Evolutionary conservation across 1,140 invertebrate genomes (phyloP).

Genomic region (Anastrepha obliqua): DNA sequence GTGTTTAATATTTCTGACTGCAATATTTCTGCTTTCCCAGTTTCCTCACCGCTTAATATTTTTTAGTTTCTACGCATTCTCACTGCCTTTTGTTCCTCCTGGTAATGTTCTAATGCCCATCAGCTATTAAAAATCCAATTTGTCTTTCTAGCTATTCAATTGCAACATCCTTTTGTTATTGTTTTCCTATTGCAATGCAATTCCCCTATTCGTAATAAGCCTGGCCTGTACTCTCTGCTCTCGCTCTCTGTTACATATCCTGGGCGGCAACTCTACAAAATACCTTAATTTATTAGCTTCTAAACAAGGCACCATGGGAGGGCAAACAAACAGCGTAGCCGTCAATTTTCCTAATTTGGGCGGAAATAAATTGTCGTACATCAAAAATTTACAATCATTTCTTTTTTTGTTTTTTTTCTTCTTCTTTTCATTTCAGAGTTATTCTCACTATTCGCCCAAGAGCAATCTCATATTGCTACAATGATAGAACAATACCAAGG

Average conservation of each 20-base stretch:
- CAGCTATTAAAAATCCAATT: conserved; percentile 23
- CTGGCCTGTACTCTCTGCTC: too few relatives aligned
- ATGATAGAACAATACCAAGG: not conserved
- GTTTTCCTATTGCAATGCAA: conserved; percentile 6
- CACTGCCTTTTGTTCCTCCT: not conserved
- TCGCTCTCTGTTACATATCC: not conserved
- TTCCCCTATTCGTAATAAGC: not conserved
- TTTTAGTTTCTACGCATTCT: not conserved
- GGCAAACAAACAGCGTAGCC: conserved; percentile 23
- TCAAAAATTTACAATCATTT: conserved; percentile 24
- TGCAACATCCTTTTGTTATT: conserved; percentile 17
- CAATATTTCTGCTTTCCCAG: too few relatives aligned
- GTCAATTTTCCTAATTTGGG: conserved; percentile 33
- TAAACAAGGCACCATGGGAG: conserved; percentile 17
- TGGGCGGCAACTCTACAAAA: conserved; percentile 38
- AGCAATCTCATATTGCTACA: conserved; percentile 6
- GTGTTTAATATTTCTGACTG: too few relatives aligned
- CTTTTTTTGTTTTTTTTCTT: not conserved
- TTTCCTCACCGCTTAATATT: not conserved
- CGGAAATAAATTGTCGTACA: conserved; percentile 53
- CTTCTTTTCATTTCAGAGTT: not conserved
- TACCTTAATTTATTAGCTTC: conserved; percentile 44
- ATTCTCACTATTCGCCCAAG: not conserved
- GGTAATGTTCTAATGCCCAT: not conserved
- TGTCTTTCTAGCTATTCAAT: conserved; percentile 26